Conservation (phyloP, 2,888 invertebrate species). For the Scrobipalpa costella region DNA sequence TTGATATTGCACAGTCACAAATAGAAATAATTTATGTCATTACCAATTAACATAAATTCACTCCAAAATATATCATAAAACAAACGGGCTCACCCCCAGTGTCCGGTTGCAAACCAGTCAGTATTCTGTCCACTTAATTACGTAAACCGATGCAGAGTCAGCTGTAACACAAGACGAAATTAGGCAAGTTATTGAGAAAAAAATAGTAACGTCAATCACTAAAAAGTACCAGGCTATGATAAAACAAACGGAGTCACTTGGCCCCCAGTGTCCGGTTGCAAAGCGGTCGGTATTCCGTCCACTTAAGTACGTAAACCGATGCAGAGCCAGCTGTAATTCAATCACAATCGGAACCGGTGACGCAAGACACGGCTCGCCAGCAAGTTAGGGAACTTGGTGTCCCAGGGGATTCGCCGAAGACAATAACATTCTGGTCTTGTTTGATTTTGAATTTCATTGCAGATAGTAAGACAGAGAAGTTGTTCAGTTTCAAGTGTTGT, state of each 20-base stretch:
- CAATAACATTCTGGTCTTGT: neutral
- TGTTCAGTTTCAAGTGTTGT: neutral
- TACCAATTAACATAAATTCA: no score
- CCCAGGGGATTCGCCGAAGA: neutral
- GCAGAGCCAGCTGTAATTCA: slow-evolving; percentile 71
- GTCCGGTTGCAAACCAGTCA: no score
- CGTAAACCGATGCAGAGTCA: no score
- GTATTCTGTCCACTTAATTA: no score
- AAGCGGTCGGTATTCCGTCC: slow-evolving; percentile 50
- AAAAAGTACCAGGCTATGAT: slow-evolving; percentile 9
- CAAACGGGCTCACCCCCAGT: no score
- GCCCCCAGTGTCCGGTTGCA: slow-evolving; percentile 31
- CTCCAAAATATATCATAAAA: no score
- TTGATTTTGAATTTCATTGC: neutral
- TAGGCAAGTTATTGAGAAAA: no score
- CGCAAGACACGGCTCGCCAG: slow-evolving; percentile 51
- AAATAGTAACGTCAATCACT: neutral
- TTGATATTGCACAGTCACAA: no score
- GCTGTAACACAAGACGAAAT: no score
- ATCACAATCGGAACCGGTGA: slow-evolving; percentile 68
- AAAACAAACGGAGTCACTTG: neutral
- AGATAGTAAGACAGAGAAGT: neutral
- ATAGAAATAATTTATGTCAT: no score
- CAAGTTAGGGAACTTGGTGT: neutral
- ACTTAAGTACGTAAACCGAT: slow-evolving; percentile 73